phyloP scores from a whole-genome alignment of 2,888 invertebrate genomes.

The Drosophila planitibia region DNA sequence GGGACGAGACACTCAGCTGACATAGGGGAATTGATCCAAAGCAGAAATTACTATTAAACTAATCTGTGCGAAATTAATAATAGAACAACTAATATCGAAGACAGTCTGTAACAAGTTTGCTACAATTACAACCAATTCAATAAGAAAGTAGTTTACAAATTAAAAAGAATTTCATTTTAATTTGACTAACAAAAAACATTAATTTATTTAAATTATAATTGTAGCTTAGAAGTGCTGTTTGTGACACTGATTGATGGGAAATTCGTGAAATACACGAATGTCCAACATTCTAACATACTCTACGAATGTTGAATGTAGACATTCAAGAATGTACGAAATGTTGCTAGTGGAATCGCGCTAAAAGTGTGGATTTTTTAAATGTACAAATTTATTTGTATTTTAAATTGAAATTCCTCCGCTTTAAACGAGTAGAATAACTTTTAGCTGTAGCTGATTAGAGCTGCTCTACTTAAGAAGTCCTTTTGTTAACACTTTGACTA shows the following conservation, averaged over 20 bases:
- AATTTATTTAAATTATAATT: neutral
- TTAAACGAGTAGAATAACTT: neutral
- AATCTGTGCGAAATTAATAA: no score
- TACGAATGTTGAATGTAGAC: no score
- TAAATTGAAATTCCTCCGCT: neutral
- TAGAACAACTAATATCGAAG: fast-evolving
- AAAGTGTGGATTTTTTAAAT: neutral
- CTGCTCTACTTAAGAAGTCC: no score
- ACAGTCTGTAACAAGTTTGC: neutral
- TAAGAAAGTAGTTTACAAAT: neutral
- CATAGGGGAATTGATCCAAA: neutral
- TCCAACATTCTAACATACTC: neutral
- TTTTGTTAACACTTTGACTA: neutral
- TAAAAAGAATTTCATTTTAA: neutral
- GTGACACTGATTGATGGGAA: neutral
- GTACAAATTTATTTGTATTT: neutral
- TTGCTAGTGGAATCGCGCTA: neutral
- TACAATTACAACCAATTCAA: neutral
- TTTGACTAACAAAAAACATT: no score
- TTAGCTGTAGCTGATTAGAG: neutral
- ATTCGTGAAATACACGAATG: neutral
- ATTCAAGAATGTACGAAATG: neutral
- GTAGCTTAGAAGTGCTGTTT: no score
- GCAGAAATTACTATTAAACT: neutral
- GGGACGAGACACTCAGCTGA: neutral